phyloP scores from a whole-genome alignment of 2,888 invertebrate species.

The Drosophila picticornis region DNA sequence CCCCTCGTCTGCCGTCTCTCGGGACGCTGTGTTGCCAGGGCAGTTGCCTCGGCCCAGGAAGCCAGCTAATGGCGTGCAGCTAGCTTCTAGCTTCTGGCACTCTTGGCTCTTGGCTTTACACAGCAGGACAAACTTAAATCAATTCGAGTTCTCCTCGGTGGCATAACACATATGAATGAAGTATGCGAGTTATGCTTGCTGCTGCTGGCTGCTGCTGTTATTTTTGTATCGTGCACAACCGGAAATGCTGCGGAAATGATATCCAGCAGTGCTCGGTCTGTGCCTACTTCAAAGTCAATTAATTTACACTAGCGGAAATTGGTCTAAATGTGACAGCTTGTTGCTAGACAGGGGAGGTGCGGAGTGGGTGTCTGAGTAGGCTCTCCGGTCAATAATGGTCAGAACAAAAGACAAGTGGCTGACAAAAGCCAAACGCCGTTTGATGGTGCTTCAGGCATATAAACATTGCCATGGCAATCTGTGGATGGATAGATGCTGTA shows the following conservation, averaged over 20 bases:
- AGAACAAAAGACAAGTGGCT: constrained; percentile 42
- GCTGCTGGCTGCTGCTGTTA: background rate
- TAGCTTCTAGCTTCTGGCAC: constrained; percentile 14
- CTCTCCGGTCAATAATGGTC: constrained; percentile 21
- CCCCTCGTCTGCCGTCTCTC: background rate
- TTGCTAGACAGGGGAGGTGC: background rate
- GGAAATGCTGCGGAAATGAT: constrained; percentile 48
- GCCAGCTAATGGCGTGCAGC: constrained; percentile 46
- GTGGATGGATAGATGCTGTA: constrained; percentile 19
- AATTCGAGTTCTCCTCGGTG: constrained; percentile 48
- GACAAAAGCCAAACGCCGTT: constrained; percentile 24
- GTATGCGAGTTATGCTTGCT: background rate
- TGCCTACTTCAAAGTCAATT: constrained; percentile 59
- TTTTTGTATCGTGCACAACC: constrained; percentile 36
- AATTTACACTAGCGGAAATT: constrained; percentile 64
- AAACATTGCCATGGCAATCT: constrained; percentile 41
- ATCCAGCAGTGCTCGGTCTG: constrained; percentile 1
- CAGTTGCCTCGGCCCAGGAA: constrained; percentile 39
- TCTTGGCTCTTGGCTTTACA: constrained; percentile 8
- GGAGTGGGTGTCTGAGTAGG: background rate
- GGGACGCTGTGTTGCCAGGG: constrained; percentile 42
- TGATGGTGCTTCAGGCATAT: constrained; percentile 30
- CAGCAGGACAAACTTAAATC: constrained; percentile 55
- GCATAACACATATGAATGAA: constrained; percentile 15
- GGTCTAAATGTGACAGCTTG: constrained; percentile 37